Base-by-base conservation (phyloP, 2,888 invertebrate species). In the Brachynemurus nebulosus region DNA sequence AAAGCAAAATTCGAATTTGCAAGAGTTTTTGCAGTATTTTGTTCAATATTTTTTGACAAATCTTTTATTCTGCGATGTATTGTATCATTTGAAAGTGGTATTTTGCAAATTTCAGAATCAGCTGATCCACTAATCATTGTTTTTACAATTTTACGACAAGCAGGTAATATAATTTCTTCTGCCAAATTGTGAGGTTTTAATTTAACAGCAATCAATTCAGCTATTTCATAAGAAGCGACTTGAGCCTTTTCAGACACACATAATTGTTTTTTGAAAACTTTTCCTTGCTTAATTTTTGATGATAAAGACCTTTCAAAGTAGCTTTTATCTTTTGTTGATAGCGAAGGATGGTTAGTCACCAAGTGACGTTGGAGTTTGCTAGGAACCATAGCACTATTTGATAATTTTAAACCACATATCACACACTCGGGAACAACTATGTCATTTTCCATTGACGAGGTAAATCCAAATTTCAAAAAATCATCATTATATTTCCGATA, bases 281-380 rank as follows among this genome's bases (percentile, higher is more conserved):
- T 44, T 47, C 44, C 35, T 46, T 25, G 27, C 8, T 45, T 45
- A 33, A 21, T 3, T 34, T 17, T 45, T 40, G 35, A 25, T 37
- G 40, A 45, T 41, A 41, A 41, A 12, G 36, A 37, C 20, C 9
- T 45, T 47, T 45, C 3, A 33, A 45, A 45, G 36, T 40, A 40
- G 40, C 47, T 45, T 47, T 45, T 44, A 39, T 43, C 45, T 46
- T 48, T 48, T 48, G 46, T 34, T 46, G 40, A 30, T 39, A 46
- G 48, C 48, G 40, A 46, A 43, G 44, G 48, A 46, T 47, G 45
- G 16, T 45, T 47, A 45, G 47, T 42, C 33, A n/a, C 16, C 42
- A 47, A 45, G 45, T 47, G 46, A 46, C 46, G 48, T 48, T 46
- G 48, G 40, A 48, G 45, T 18, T 48, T 46, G 48, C 48, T 48